Evolutionary conservation across 2,888 invertebrate genomes (phyloP).

Genomic region (Drosophila diplacantha): DNA sequence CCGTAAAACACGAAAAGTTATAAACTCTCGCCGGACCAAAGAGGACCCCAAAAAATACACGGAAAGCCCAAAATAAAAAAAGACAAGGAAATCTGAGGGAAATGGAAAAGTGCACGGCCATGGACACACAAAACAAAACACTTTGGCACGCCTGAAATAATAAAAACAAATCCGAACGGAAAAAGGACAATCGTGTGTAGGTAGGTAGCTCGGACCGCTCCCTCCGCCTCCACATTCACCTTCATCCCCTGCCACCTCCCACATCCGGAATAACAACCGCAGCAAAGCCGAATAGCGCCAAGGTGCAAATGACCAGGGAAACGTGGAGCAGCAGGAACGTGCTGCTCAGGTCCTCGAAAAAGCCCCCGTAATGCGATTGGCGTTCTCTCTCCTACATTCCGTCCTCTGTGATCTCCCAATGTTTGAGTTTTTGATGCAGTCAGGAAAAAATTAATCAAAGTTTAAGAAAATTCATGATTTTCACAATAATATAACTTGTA

Average conservation of each 20-base stretch:
- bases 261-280: constrained; percentile 52
- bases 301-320: constrained; percentile 71
- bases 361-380: constrained; percentile 34
- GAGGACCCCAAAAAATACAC: constrained; percentile 22
- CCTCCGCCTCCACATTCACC: background rate
- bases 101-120: constrained; percentile 30
- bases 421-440: constrained; percentile 12
- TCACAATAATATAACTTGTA: background rate
- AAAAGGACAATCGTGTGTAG: constrained; percentile 63
- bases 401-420: constrained; percentile 6
- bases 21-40: constrained; percentile 61
- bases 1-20: constrained; percentile 71
- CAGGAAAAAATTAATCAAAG: background rate
- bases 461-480: background rate
- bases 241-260: background rate
- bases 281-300: constrained; percentile 60
- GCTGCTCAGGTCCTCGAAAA: constrained; percentile 24
- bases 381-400: constrained; percentile 12
- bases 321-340: constrained; percentile 29
- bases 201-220: constrained; percentile 39
- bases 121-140: constrained; percentile 59
- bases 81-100: constrained; percentile 10
- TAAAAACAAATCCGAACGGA: constrained; percentile 65
- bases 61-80: constrained; percentile 14
- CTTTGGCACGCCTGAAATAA: constrained; percentile 70